A percentile compares a stretch with the other conserved stretches of the same genome.
phyloP scores from a whole-genome alignment of 2,797 vertebrate genomes.

The Enteromius radiatus region DNA sequence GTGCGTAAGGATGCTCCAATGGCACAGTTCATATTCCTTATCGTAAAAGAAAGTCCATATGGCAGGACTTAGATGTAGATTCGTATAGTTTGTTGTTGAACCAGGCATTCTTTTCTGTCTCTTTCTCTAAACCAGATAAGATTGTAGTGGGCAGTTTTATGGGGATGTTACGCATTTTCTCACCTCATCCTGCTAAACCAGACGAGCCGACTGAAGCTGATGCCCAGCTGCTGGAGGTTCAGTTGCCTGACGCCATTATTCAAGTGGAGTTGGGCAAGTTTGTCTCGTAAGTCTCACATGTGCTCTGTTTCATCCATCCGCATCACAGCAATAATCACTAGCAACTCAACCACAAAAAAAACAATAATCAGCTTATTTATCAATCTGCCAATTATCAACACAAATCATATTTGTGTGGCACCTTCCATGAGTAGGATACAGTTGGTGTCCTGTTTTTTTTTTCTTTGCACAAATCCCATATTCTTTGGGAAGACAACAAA shows the following conservation, averaged over 20 bases:
- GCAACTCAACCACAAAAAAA: not conserved
- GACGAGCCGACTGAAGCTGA: slow-evolving; percentile 79
- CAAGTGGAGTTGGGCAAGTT: slow-evolving; percentile 96
- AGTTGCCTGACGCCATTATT: slow-evolving; percentile 87
- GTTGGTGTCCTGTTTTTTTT: no score
- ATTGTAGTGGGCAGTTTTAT: slow-evolving; percentile 93
- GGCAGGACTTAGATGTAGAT: not conserved
- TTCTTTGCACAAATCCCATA: no score
- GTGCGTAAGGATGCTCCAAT: not conserved
- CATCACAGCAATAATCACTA: no score
- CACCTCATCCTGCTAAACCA: slow-evolving; percentile 80
- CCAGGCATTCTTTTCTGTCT: slow-evolving; percentile 8
- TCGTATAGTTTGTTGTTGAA: not conserved
- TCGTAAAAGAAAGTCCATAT: not conserved
- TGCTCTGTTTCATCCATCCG: not conserved
- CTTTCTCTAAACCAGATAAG: slow-evolving; percentile 82
- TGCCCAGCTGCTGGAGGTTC: slow-evolving; percentile 90
- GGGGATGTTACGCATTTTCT: slow-evolving; percentile 91
- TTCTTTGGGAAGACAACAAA: no score
- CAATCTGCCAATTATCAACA: not conserved
- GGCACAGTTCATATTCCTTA: not conserved
- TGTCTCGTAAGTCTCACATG: slow-evolving; percentile 91
- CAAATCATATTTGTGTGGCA: not conserved
- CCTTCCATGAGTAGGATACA: no score
- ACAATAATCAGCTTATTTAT: not conserved